Conservation (phyloP, 2,113 vertebrate genomes). For the Pomatostomus ruficeps region DNA sequence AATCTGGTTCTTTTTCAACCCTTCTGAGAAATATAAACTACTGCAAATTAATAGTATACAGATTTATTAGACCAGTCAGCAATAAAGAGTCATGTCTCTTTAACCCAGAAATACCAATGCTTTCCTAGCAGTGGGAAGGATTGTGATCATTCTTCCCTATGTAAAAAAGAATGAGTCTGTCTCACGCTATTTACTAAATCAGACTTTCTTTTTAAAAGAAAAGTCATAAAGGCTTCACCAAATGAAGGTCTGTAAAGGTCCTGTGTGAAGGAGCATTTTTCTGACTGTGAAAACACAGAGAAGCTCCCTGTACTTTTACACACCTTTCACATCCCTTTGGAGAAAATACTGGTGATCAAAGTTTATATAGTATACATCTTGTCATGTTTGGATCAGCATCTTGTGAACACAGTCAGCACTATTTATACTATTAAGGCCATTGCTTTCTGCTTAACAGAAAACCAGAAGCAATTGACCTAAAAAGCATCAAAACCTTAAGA, state of each 20-base stretch:
- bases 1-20: neutral
- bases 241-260: neutral
- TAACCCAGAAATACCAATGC: neutral
- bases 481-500: neutral
- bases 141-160: neutral
- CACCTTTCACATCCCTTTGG: neutral
- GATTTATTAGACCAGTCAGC: neutral
- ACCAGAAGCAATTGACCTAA: neutral
- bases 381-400: neutral
- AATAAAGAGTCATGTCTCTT: neutral
- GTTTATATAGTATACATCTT: neutral
- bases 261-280: neutral
- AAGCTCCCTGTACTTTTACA: neutral
- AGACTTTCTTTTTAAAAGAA: neutral
- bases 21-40: neutral
- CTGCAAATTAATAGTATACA: neutral
- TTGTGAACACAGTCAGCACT: neutral
- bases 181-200: neutral
- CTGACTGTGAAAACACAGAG: neutral
- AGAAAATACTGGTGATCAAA: neutral
- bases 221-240: neutral
- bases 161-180: neutral
- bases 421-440: neutral
- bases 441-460: neutral
- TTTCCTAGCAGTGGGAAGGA: neutral